Conservation (phyloP, 1,140 invertebrate genomes). For the Drosophila malerkotliana region DNA sequence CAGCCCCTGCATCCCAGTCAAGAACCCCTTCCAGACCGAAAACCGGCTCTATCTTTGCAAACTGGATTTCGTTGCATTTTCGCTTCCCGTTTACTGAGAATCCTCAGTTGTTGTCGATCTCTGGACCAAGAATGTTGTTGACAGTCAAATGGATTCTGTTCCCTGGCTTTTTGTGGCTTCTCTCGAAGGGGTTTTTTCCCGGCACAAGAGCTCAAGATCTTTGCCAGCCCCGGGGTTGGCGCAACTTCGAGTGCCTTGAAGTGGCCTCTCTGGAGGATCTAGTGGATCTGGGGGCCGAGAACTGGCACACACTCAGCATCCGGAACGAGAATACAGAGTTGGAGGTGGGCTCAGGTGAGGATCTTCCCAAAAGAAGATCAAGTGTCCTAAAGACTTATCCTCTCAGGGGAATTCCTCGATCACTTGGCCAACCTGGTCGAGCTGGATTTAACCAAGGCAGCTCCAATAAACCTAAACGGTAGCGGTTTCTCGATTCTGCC, state of each 20-base stretch:
- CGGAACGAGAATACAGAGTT: conserved; percentile 49
- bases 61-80: conserved; percentile 43
- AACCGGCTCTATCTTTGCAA: conserved; percentile 36
- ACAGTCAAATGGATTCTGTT: conserved; percentile 19
- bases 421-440: conserved; percentile 32
- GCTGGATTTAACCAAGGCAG: conserved; percentile 49
- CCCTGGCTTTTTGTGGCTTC: conserved; percentile 22
- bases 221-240: conserved; percentile 54
- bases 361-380: background rate
- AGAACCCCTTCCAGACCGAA: conserved; percentile 7
- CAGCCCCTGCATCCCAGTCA: conserved; percentile 5
- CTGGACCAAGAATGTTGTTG: conserved; percentile 54
- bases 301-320: conserved; percentile 44
- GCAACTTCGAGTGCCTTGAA: conserved; percentile 53
- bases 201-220: conserved; percentile 13
- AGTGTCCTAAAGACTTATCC: background rate
- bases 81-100: conserved; percentile 20
- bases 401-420: conserved; percentile 14
- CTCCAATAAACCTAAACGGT: conserved; percentile 37
- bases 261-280: conserved; percentile 55
- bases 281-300: conserved; percentile 21
- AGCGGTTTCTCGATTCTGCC: conserved; percentile 55
- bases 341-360: conserved; percentile 21
- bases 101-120: conserved; percentile 48
- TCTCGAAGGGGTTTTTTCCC: conserved; percentile 14